Evolutionary conservation across 2,888 invertebrate genomes (phyloP), one percentile per base, ranked within the genome.

Genomic region (Opisthograptis luteolata): DNA sequence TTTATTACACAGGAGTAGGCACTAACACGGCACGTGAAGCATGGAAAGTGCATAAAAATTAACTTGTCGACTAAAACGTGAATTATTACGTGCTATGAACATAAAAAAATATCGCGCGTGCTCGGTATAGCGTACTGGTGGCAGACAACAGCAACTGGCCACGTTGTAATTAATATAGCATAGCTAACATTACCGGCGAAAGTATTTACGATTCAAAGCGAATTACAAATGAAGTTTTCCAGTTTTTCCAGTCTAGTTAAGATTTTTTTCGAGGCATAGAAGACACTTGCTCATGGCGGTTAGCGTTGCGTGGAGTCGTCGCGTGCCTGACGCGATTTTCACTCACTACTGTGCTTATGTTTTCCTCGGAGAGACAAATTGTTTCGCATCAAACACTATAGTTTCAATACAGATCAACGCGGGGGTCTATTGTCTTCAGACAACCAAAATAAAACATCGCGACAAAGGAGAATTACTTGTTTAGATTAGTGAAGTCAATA

Each of bases 301-400:
- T 76, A 76, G 35, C 70, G 79, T 84, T 79, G 84, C 87, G 84
- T 87, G 83, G 76, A 72, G 60, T 53, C 44, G 62, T 86, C 70
- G 87, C 87, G 83, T 87, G 87, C 58, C 58, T 30, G 43, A 54
- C 62, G 76, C 61, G 65, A 86, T 80, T 85, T 87, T 84, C 82
- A 84, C 87, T 84, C 50, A 31, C 14, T 37, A 34, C 40, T 54
- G 8, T 25, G 49, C 62, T 62, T 60, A 59, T 54, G 50, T 66
- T 63, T 72, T 66, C 59, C 61, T 64, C 34, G 19, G 49, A 37
- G 36, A 47, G 13, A 51, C 28, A 45, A 50, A 56, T 51, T 49
- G 24, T 25, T 24, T 15, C 24, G 22, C 34, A 35, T 31, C 12
- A 36, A 41, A 48, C 37, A 25, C 32, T 37, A 31, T 37, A 20